Evolutionary conservation across 2,113 vertebrate genomes (phyloP), one percentile per base, ranked within the genome.

Genomic region (Illadopsis cleaveri): DNA sequence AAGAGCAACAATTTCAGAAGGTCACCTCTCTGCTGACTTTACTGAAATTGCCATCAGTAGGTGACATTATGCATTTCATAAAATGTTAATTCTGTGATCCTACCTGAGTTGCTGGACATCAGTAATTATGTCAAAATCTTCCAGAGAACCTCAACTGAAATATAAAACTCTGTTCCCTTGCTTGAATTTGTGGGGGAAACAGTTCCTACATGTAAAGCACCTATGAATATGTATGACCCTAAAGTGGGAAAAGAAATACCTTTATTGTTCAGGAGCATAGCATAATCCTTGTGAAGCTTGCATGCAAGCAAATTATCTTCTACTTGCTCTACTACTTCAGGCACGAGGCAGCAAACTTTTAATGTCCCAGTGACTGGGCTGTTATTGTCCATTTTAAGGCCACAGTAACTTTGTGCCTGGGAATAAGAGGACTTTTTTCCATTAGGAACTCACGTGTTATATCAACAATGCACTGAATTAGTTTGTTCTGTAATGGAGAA

Each of bases 81-180:
- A 75, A 76, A 69, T 76, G 73, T 71, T 94, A 89, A 94, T 89
- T 89, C 83, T 82, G 50, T 60, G 66, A 40, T 69, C 53, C 61
- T 84, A 23, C 57, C 72, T 89, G 83, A 91, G 61, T 89, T 91
- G 66, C 66, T 71, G 9, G 60, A 84, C 44, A 78, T 66, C n/a
- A 57, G 61, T 89, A 91, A 94, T 76, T 87, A 76, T 30, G 45
- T 82, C 84, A 87, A 87, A 82, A 72, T 68, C 48, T 95, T 79
- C 31, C 54, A 50, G 57, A 64, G 27, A 85, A 82, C n/a, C 28
- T 86, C 48, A 56, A 33, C 37, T 77, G 78, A 91, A 94, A 87
- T 45, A 25, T 25, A n/a, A 72, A 93, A 61, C 13, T 86, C 80
- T 79, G 76, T 86, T 91, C 25, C 45, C 27, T 31, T 15, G 33